Evolutionary conservation across 2,113 vertebrate species (phyloP).

Genomic region (Gallinago media): DNA sequence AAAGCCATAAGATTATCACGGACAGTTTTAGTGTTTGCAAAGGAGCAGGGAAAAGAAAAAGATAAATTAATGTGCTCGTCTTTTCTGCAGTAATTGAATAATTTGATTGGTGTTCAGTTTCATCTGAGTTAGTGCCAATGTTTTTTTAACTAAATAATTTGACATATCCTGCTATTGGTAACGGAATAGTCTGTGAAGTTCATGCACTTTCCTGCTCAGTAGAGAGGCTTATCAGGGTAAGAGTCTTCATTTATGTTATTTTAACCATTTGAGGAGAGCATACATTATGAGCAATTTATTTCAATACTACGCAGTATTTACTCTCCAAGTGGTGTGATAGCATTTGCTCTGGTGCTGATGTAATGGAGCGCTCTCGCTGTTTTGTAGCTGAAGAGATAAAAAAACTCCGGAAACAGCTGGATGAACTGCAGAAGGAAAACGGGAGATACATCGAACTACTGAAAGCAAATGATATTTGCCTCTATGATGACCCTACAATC

Average conservation of each 20-base stretch:
- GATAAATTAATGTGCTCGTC: neutral
- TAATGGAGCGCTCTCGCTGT: constrained; percentile 28
- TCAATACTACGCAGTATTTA: neutral
- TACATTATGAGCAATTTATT: neutral
- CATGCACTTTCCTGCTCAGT: neutral
- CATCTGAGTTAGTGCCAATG: neutral
- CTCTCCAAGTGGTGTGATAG: neutral
- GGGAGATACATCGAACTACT: constrained; percentile 93
- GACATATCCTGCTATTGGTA: neutral
- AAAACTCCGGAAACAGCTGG: constrained; percentile 89
- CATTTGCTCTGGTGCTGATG: neutral
- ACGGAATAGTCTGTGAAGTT: neutral
- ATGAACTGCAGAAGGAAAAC: constrained; percentile 92
- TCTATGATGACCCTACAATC: constrained; percentile 94
- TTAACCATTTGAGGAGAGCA: neutral
- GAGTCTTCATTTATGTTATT: neutral
- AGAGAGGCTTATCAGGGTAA: neutral
- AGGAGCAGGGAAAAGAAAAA: neutral
- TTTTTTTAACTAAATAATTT: neutral
- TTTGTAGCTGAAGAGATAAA: constrained; percentile 93
- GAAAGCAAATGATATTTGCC: constrained; percentile 94
- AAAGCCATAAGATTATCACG: neutral
- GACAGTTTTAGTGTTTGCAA: neutral
- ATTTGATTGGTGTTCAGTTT: neutral
- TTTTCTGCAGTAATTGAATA: neutral